phyloP scores from a whole-genome alignment of 2,888 invertebrate genomes.

The Tetragonula carbonaria region DNA sequence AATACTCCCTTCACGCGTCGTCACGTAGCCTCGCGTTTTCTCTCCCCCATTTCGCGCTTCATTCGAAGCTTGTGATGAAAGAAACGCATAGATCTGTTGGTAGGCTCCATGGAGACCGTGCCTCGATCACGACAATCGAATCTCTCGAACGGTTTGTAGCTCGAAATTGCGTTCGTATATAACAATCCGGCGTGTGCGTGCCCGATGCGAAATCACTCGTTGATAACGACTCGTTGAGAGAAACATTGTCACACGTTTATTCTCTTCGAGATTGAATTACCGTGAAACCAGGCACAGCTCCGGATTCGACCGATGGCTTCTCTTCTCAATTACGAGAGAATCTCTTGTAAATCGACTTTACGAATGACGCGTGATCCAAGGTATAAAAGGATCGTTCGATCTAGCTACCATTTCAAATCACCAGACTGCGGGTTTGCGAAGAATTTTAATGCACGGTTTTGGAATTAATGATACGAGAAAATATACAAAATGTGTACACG shows the following conservation, averaged over 20 bases:
- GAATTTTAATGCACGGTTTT: too few species aligned
- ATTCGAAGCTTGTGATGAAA: slow-evolving; percentile 25
- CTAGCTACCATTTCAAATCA: neutral
- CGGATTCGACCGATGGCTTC: slow-evolving; percentile 62
- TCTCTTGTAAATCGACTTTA: neutral
- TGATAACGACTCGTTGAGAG: neutral
- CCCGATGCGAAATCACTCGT: neutral
- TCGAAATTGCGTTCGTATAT: neutral
- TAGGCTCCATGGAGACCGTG: slow-evolving; percentile 58
- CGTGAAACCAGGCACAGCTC: slow-evolving; percentile 63
- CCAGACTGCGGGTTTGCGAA: too few species aligned
- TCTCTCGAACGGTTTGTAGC: neutral
- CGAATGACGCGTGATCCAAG: neutral
- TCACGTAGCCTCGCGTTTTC: neutral
- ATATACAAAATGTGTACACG: too few species aligned
- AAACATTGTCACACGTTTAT: too few species aligned
- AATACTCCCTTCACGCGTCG: slow-evolving; percentile 63
- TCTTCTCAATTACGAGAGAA: slow-evolving; percentile 2
- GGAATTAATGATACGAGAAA: too few species aligned
- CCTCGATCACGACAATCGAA: slow-evolving; percentile 56
- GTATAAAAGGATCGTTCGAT: neutral
- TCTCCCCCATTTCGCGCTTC: neutral
- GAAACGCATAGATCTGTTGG: slow-evolving; percentile 13
- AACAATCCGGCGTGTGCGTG: neutral
- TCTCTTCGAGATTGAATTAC: slow-evolving; percentile 41